Base-by-base conservation (phyloP, 2,888 invertebrate genomes). In the Tolmerus cingulatus region DNA sequence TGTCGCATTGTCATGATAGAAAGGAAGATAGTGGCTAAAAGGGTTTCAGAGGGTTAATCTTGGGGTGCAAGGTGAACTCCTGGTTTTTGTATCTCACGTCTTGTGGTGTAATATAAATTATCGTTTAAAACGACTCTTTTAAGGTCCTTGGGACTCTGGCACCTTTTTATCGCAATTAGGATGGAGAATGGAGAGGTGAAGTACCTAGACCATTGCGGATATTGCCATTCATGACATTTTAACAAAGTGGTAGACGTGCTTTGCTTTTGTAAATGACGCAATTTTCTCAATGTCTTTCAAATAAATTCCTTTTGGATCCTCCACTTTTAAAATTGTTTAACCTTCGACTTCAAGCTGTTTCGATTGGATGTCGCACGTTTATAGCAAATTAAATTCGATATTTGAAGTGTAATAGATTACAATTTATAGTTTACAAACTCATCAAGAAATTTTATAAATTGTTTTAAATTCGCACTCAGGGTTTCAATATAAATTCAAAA, bases 1-100 rank as follows among this genome's bases (percentile, higher is more conserved):
- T 84, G 66, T 66, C 82, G 34, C 82, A 66, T 84, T 66, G 82
- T 66, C 82, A 66, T 57, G 82, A 84, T 37, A 34, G 37, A 84
- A 84, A 19, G 12, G 66, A 84, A n/a, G 19, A 27, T 81, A 81
- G 81, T 81, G 81, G 51, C 51, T 84, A 37, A 66, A 84, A 84
- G 82, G 57, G 66, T 79, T 46, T 79, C 51, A 14, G 30, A 16
- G 43, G 23, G 46, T 46, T 16, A 19, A 82, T 34, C 82, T 66
- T 37, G 23, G 34, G 66, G 82, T 84, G 66, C 14, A 51, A 23
- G 66, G 12, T 27, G 19, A 66, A 66, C 19, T 23, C 27, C 27
- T 46, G 55, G 12, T 66, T 19, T 66, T 66, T 66, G 27, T 19
- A n/a, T 9, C 27, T 19, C 51, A 66, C 66, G 66, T 23, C 66